Conservation (phyloP, 2,797 vertebrate genomes). For the Clarias platycephalus region DNA sequence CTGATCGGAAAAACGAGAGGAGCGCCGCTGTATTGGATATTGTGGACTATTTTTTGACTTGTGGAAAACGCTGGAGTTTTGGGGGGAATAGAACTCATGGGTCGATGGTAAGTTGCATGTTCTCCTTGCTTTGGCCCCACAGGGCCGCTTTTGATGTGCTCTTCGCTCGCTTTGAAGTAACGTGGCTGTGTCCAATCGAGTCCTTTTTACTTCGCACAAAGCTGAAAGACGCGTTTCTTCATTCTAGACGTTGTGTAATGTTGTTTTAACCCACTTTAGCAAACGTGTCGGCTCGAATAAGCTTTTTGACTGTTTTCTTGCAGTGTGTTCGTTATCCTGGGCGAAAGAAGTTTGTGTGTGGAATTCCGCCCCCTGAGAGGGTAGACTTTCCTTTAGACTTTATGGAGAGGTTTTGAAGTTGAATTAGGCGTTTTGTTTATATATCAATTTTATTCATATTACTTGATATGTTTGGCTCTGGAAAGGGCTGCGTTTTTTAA, state of each 20-base stretch:
- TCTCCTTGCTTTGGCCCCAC: conserved; percentile 70
- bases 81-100: conserved; percentile 68
- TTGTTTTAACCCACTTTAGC: not conserved
- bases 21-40: conserved; percentile 50
- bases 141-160: conserved; percentile 81
- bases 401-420: conserved; percentile 50
- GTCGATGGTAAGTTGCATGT: conserved; percentile 83
- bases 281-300: not conserved
- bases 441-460: not conserved
- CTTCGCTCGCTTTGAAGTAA: conserved; percentile 65
- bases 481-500: not conserved
- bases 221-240: conserved; percentile 19
- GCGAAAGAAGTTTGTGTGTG: conserved; percentile 35
- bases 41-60: conserved; percentile 67
- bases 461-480: not conserved
- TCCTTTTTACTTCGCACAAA: conserved; percentile 61
- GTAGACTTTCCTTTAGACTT: conserved; percentile 22
- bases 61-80: conserved; percentile 63
- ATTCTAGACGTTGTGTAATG: not conserved
- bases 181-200: conserved; percentile 35
- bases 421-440: not conserved
- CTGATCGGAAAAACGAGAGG: conserved; percentile 63
- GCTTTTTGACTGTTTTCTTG: not conserved
- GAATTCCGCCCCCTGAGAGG: conserved; percentile 61
- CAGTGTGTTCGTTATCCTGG: not conserved